Evolutionary conservation across 2,113 vertebrate genomes (phyloP), one percentile per base, ranked within the genome.

Genomic region (Eidolon helvum): DNA sequence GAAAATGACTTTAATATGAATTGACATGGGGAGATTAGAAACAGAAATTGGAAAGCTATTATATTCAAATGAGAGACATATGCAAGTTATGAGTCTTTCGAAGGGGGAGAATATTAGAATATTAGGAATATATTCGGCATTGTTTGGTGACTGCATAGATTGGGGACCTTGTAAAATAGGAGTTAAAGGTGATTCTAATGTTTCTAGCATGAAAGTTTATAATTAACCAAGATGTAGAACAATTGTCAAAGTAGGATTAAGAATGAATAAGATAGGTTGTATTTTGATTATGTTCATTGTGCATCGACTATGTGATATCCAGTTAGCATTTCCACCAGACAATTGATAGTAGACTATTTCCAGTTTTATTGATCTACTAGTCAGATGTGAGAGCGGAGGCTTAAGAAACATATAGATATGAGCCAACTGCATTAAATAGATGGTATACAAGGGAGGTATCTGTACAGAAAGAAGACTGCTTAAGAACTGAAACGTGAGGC

Each of bases 11-110:
- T 15, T 74, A 26, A 26, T 82, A 16, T 65, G 35, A 95, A 93
- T 72, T 77, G 33, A 22, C 55, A 38, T 83, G 24, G 28, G 24
- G 7, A 84, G 30, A 63, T 91, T 74, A 95, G 61, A 95, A 95
- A 90, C 28, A 91, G 38, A 80, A 21, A 65, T 80, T 55, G 91
- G 59, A 94, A 96, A 72, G 26, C 45, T 80, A 15, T 61, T 93
- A 7, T 57, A 79, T 92, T 8, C 63, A 93, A 84, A 40, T 74
- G 61, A 85, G 33, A 94, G 3, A 80, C 65, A 24, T 35, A 68
- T 45, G 5, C 4, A 38, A 91, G 28, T 78, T 90, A 48, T 68
- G 22, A 12, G 10, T 55, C 21, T 63, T 94, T 66, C 11, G 87
- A 61, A 90, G 19, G 11, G 4, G 4, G 11, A n/a, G 16, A 87